Evolutionary conservation across 2,888 invertebrate species (phyloP).

Genomic region (Xanthostigma xanthostigma): DNA sequence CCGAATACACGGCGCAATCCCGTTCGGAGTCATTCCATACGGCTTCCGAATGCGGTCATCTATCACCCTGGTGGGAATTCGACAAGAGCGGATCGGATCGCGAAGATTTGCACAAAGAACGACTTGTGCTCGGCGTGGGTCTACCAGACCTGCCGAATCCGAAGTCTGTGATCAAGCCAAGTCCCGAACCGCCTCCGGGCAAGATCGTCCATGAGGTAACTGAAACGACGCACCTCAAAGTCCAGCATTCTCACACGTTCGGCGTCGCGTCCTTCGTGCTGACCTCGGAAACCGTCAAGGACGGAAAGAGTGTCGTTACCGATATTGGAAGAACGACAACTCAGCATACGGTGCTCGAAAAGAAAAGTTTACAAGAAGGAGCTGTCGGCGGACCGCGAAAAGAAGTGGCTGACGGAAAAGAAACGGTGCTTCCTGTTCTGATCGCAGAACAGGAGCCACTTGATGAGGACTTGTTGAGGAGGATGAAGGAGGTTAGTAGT

Average conservation of each 20-base stretch:
- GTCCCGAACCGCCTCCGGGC: conserved; percentile 28
- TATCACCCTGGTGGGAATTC: conserved; percentile 39
- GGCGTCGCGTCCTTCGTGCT: conserved; percentile 37
- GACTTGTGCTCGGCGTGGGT: conserved; percentile 30
- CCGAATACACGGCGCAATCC: conserved; percentile 51
- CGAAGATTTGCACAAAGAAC: conserved; percentile 25
- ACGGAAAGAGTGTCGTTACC: conserved; percentile 13
- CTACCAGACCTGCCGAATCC: conserved; percentile 25
- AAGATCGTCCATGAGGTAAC: conserved; percentile 34
- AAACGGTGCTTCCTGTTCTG: conserved; percentile 6
- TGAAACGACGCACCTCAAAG: conserved; percentile 35
- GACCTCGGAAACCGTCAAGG: conserved; percentile 32
- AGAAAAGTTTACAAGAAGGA: conserved; percentile 12
- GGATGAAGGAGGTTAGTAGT: conserved; percentile 33
- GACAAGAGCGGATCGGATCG: conserved; percentile 28
- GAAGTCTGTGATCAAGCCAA: conserved; percentile 23
- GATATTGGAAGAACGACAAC: background rate
- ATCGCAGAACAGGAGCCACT: conserved; percentile 14
- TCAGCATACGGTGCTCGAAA: background rate
- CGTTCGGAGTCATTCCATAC: conserved; percentile 53
- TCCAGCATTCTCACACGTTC: conserved; percentile 34
- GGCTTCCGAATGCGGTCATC: conserved; percentile 46
- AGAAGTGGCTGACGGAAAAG: conserved; percentile 5
- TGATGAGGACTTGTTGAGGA: conserved; percentile 23
- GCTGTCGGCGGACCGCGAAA: conserved; percentile 1